Conservation (phyloP, 1,140 invertebrate species). For the Micrasema longulum region DNA sequence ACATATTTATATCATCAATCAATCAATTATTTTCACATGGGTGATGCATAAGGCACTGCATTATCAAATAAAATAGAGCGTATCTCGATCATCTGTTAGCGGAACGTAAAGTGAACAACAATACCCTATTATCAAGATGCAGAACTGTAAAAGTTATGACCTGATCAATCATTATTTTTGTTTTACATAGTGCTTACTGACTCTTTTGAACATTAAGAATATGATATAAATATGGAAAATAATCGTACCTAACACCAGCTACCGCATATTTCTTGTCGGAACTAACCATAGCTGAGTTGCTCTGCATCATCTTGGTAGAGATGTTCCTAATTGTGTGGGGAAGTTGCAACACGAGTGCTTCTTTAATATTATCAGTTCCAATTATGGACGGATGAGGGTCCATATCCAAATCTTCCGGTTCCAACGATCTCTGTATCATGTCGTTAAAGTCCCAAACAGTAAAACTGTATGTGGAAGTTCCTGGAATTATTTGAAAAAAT, state of each 20-base stretch:
- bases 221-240: background rate
- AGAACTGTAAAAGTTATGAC: no score
- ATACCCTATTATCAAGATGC: no score
- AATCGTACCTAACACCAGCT: constrained; percentile 84
- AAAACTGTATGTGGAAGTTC: constrained; percentile 86
- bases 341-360: constrained; percentile 78
- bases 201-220: no score
- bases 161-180: no score
- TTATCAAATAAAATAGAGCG: no score
- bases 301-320: constrained; percentile 87
- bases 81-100: no score
- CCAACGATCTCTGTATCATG: constrained; percentile 56
- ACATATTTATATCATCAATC: no score
- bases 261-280: constrained; percentile 92
- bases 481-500: constrained; percentile 58
- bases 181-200: no score
- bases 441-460: constrained; percentile 77
- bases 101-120: no score
- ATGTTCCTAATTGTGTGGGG: constrained; percentile 95
- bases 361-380: constrained; percentile 60
- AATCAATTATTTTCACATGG: no score
- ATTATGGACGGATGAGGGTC: constrained; percentile 52
- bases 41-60: no score
- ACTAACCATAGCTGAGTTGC: constrained; percentile 92
- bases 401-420: constrained; percentile 56